A percentile compares a stretch with the other conserved stretches of the same genome.
Evolutionary conservation across 2,888 invertebrate species (phyloP).

Genomic region (Coelopa pilipes): DNA sequence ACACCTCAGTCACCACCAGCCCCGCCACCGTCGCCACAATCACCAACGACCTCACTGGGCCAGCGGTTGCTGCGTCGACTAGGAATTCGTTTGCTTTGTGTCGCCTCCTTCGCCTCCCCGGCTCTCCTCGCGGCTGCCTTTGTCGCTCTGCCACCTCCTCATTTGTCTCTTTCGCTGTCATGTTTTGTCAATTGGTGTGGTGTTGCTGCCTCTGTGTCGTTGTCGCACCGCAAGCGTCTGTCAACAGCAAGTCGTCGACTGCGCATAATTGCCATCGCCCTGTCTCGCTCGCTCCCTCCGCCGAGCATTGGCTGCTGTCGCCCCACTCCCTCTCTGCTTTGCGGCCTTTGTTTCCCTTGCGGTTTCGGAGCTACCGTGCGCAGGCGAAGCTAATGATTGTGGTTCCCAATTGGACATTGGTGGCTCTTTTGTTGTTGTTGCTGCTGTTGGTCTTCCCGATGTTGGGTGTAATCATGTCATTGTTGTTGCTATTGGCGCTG

Average conservation of each 20-base stretch:
- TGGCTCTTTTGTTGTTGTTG: conserved; percentile 9
- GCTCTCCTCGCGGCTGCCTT: too few relatives aligned
- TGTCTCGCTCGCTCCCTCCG: not conserved
- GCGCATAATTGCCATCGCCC: conserved; percentile 13
- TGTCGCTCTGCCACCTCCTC: not conserved
- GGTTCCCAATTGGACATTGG: conserved; percentile 17
- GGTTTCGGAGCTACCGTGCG: conserved; percentile 32
- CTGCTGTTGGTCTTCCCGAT: conserved; percentile 17
- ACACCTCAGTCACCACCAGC: conserved; percentile 1
- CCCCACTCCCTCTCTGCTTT: not conserved
- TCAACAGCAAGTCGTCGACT: conserved; percentile 34
- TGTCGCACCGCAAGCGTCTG: conserved; percentile 38
- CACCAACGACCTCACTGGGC: not conserved
- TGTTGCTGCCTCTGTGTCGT: not conserved
- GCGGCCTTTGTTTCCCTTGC: conserved; percentile 7
- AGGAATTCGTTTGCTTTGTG: not conserved
- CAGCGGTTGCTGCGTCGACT: not conserved
- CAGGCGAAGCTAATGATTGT: conserved; percentile 16
- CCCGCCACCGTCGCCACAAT: conserved; percentile 10
- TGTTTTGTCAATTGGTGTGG: conserved; percentile 8
- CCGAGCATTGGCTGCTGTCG: not conserved
- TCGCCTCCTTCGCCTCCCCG: not conserved
- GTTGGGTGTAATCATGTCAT: conserved; percentile 20
- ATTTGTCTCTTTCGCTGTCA: not conserved
- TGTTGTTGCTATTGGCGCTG: conserved; percentile 6